Evolutionary conservation across 2,113 vertebrate genomes (phyloP), one percentile per base, ranked within the genome.

Genomic region (Synchiropus splendidus): DNA sequence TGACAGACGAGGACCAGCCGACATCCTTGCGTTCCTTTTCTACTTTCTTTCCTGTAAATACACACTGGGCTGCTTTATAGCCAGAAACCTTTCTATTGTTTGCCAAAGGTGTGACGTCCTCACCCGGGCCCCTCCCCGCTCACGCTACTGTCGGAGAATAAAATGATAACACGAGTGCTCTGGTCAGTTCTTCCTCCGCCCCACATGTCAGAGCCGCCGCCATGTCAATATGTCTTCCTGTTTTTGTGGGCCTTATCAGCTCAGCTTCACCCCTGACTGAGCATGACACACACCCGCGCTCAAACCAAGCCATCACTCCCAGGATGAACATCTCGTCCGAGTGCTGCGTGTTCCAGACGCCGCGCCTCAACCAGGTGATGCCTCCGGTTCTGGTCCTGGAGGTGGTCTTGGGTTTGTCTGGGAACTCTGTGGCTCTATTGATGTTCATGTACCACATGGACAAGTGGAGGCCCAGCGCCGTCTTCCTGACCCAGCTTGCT

Each of bases 61-160:
- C 87, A 84, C 88, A 86, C 90, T 91, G 4, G 21, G 21, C 21
- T 27, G 21, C 21, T 27, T 27, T 8, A 27, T 4, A 27, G 21
- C 21, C 21, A 8, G 8, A 27, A 27, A 27, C 21, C 21, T 27
- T 90, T 80, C 61, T 80, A 72, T 88, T 70, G 67, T 83, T 86
- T 94, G 90, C 92, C 90, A 92, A 94, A 95, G 89, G 89, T 84
- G 82, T 86, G 82, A 58, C 85, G 64, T 27, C 21, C 8, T 27
- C 21, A 27, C 21, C 21, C 21, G 8, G 21, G 21, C 21, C 21
- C 21, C 21, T 27, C 21, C 21, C 21, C 4, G 4, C 21, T 27
- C 21, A 27, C 21, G 8, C 21, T 27, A 27, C 21, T 27, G 21
- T 27, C 21, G 21, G 21, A 27, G 21, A 27, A 27, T 27, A 27